Percentiles rank a stretch among this genome's conserved stretches.
These are phyloP conservation scores for Mus musculus DNA, from an alignment of 2,113 vertebrate genomes.

Conservation along the genomic window DNA sequence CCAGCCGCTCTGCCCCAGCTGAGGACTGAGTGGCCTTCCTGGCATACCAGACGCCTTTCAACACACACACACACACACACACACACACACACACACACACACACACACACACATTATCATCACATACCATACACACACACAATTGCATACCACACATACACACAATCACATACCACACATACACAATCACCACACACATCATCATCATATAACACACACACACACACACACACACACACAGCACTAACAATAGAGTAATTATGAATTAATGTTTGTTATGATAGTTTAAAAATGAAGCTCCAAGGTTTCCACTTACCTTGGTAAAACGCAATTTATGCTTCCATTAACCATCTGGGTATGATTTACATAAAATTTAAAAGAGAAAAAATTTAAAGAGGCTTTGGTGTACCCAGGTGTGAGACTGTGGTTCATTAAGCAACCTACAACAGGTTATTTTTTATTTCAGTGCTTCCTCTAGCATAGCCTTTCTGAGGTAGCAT, in stretches of 20 bases:
- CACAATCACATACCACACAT: no score
- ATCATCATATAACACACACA: neutral
- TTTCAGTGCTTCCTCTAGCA: neutral
- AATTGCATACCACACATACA: neutral
- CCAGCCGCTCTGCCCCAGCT: neutral
- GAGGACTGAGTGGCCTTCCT: neutral
- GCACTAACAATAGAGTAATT: neutral
- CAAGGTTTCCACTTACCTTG: neutral
- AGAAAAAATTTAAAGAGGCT: conserved; percentile 36
- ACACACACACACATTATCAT: no score
- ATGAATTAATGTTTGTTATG: neutral
- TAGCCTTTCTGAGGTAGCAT: neutral
- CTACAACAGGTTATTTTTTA: neutral
- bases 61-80: neutral
- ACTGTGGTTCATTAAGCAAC: neutral
- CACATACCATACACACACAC: neutral
- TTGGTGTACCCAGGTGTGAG: conserved; percentile 36
- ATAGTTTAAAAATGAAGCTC: conserved; percentile 17
- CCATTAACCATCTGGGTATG: conserved; percentile 19
- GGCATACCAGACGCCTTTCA: neutral
- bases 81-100: neutral
- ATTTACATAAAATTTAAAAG: conserved; percentile 64
- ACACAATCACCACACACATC: neutral
- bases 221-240: neutral
- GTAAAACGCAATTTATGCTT: conserved; percentile 10